Conservation (phyloP, 92 coral and sea anemone genomes). For the Chrysogorgia sp. region DNA sequence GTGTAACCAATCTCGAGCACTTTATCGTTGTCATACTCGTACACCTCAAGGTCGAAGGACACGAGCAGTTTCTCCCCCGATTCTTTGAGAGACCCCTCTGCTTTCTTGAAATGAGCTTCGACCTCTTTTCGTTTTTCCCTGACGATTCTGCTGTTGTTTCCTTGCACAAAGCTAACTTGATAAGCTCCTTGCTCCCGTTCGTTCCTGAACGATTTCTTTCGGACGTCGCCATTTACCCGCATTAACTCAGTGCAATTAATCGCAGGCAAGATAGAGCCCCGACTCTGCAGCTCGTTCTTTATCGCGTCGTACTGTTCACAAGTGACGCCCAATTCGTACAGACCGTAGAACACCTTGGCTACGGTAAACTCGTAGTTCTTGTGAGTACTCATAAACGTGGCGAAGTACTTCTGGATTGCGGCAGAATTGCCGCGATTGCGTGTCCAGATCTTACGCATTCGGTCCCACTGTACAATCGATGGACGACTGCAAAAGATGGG, state of each 20-base stretch:
- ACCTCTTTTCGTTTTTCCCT: conserved; percentile 58
- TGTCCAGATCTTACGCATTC: neutral
- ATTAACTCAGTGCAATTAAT: conserved; percentile 24
- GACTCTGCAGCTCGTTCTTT: conserved; percentile 55
- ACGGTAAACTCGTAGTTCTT: conserved; percentile 47
- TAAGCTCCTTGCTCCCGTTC: conserved; percentile 31
- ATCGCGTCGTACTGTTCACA: conserved; percentile 45
- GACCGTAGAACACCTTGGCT: conserved; percentile 52
- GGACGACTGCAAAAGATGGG: neutral
- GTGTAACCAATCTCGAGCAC: conserved; percentile 71
- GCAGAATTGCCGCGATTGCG: neutral
- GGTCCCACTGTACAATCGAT: neutral
- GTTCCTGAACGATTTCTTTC: conserved; percentile 25
- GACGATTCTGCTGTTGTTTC: conserved; percentile 26
- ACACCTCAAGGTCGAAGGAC: conserved; percentile 68
- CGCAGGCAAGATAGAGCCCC: conserved; percentile 33
- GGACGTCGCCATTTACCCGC: neutral
- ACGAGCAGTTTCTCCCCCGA: conserved; percentile 33
- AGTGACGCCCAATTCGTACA: conserved; percentile 50
- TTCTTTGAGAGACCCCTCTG: conserved; percentile 9
- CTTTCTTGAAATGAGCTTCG: conserved; percentile 18
- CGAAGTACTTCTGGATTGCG: conserved; percentile 49
- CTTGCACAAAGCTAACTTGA: conserved; percentile 1
- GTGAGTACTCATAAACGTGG: conserved; percentile 48
- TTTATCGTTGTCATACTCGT: conserved; percentile 62